Conservation (phyloP, 2,797 vertebrate species). For the Yasuhikotakia modesta region DNA sequence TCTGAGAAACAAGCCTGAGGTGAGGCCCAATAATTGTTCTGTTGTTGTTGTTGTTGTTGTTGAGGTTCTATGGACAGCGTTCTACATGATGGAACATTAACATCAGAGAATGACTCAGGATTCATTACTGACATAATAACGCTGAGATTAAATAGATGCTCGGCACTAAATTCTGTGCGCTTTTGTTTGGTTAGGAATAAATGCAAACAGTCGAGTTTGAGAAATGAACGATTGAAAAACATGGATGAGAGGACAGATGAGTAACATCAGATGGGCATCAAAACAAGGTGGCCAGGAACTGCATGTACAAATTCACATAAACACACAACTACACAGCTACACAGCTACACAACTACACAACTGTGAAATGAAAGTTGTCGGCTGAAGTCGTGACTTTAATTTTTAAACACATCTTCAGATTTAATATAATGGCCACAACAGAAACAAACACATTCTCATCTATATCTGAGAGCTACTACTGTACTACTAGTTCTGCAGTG, state of each 20-base stretch:
- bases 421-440: too few species aligned
- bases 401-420: not conserved
- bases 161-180: not conserved
- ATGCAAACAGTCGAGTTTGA: not conserved
- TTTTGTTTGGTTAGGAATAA: slow-evolving; percentile 6
- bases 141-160: not conserved
- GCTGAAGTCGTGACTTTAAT: not conserved
- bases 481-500: not conserved
- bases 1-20: not conserved
- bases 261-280: not conserved
- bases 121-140: slow-evolving; percentile 3
- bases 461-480: not conserved
- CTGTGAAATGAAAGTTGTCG: not conserved
- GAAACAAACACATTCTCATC: not conserved
- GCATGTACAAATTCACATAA: not conserved
- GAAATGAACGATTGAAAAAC: not conserved
- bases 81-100: not conserved
- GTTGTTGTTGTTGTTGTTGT: slow-evolving; percentile 29
- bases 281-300: not conserved
- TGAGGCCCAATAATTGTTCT: slow-evolving; percentile 19
- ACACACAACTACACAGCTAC: not conserved
- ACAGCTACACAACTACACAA: too few species aligned
- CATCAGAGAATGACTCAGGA: slow-evolving; percentile 22
- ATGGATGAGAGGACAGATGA: not conserved
- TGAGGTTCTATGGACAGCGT: slow-evolving; percentile 6